Base-by-base conservation (phyloP, 2,797 vertebrate species). In the Falco columbarius region DNA sequence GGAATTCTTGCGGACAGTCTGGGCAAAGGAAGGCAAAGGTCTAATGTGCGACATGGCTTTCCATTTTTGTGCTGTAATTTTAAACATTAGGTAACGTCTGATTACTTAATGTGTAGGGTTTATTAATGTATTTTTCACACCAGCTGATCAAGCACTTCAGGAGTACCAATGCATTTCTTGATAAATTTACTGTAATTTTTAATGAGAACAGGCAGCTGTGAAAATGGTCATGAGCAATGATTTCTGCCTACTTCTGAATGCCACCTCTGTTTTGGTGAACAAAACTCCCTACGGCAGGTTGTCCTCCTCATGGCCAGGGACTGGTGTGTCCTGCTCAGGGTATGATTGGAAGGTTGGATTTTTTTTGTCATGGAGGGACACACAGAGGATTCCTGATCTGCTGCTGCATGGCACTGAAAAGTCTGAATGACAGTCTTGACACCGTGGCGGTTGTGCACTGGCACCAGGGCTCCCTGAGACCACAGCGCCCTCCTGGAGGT, bases 371-470 rank as follows among this genome's bases (percentile, higher is more conserved):
- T 24, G 40, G 67, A 16, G 30, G 14, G 22, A 22, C 42, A 49
- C 4, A 19, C 8, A 63, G 14, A 27, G 7, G 29, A 74, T 30
- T 81, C 27, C 32, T 52, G 59, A 29, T 47, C 44, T 63, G 49
- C 66, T 85, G 7, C 54, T 75, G 56, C 51, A 30, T 14, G 24
- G 6, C 52, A 67, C 29, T 38, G 75, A 61, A 59, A 72, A 19
- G 38, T 17, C 38, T 0, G 0, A 67, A 38, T 10, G 11, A 56
- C 3, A 3, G 8, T 36, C 67, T 63, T 4, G 2, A 46, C 32
- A 27, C 5, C 0, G 3, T 14, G 38, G 49, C 34, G 40, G 44
- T 3, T 63, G 26, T 34, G 56, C 38, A 56, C 9, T 10, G 61
- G 27, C 27, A 67, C 17, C 10, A 8, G 14, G 38, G 23, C 38